Base-by-base conservation (phyloP, 2,113 vertebrate species). In the Natator depressus region DNA sequence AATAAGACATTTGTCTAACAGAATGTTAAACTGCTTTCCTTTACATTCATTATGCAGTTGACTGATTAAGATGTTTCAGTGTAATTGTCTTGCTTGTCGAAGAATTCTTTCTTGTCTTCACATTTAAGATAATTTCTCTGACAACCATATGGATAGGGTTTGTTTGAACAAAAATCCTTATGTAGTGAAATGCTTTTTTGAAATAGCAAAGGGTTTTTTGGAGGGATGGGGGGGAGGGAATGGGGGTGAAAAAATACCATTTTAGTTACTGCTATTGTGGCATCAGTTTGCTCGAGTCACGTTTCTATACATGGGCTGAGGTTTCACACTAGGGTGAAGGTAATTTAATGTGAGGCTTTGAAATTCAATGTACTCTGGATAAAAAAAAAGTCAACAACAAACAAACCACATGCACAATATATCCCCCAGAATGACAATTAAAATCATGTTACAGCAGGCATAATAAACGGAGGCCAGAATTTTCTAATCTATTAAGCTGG, bases 1-100 rank as follows among this genome's bases (percentile, higher is more conserved):
- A 96, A 93, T 91, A 92, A 96, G 88, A 91, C 81, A 93, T 93
- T 96, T 96, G 84, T 95, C 90, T 93, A 95, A 93, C 79, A 97
- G 79, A 97, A 96, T 85, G 86, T 95, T 96, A 90, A 96, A n/a
- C 80, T 94, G 80, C n/a, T 94, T 95, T 93, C 78, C 65, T 84
- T 93, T 94, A 80, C 57, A 87, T 89, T 93, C 82, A 75, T 95
- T 96, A 95, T 84, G 84, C 92, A 95, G 96, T 95, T 95, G 91
- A 95, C 88, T 87, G 93, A 90, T 95, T 97, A 81, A 54, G 79
- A 97, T 69, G 79, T 50, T 96, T 97, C 85, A 2, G 3, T 50
- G 24, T 69, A 96, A 97, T 89, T 93, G 93, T 81, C 91, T 96
- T 92, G 81, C 91, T 96, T 78, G 54, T 95, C 0, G 17, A 89